Percentiles rank a stretch among this genome's conserved stretches.
Evolutionary conservation across 2,797 vertebrate species (phyloP).

Genomic region (Enoplosus armatus): DNA sequence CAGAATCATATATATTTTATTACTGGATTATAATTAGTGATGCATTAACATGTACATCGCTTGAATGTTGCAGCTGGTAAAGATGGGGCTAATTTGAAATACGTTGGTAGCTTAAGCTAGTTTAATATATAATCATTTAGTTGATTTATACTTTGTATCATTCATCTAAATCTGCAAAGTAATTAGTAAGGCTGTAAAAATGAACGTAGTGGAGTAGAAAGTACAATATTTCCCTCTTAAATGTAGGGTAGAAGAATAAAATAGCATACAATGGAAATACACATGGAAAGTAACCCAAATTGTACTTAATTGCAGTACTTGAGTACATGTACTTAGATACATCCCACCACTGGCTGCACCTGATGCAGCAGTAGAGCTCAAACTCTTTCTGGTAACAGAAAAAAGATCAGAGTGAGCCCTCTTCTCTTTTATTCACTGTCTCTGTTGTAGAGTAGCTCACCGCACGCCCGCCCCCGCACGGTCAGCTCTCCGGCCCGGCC

Average conservation of each 20-base stretch:
- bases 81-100: background rate
- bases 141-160: background rate
- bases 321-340: background rate
- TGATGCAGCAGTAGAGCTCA: background rate
- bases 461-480: background rate
- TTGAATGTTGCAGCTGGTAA: background rate
- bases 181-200: background rate
- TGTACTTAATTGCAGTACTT: background rate
- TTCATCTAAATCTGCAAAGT: background rate
- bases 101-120: no score
- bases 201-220: background rate
- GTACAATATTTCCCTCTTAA: background rate
- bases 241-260: background rate
- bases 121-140: no score
- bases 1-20: background rate
- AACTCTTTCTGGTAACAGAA: background rate
- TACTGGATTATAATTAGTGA: background rate
- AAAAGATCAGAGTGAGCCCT: conserved; percentile 21
- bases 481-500: background rate
- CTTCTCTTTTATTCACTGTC: background rate
- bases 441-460: conserved; percentile 6
- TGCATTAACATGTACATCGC: background rate
- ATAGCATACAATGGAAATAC: background rate
- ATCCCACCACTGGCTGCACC: background rate
- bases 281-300: background rate